Base-by-base conservation (phyloP, 2,888 invertebrate species). In the Volucella bombylans region DNA sequence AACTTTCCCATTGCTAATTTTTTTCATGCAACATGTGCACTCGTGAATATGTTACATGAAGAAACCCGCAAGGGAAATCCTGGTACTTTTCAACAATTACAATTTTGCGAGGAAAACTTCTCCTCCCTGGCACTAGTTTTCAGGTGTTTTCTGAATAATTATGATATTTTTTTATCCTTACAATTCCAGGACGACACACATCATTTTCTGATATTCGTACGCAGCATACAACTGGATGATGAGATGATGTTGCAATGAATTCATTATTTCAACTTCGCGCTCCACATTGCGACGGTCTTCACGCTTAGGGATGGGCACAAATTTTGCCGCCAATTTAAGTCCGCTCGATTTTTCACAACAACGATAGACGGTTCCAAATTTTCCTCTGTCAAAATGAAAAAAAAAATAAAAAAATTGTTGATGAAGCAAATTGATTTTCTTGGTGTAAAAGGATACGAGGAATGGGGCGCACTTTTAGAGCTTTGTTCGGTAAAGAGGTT, bases 181-280 rank as follows among this genome's bases (percentile, higher is more conserved):
- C 99, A 99, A 93, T 94, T 99, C 99, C 87, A 99, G 94, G 87
- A 99, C 96, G 89, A 99, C 97, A 92, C 98, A 97, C 95, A 99
- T 98, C 90, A 97, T 96, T 92, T 96, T 96, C 88, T 96, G 95
- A 92, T 95, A 96, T 92, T 98, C 98, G 92, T 97, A 99, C 11
- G 99, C 98, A 90, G 99, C 99, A 92, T 98, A 99, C 55, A 99
- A 94, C 92, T 99, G 99, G 89, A 99, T 97, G 64, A 99, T 95
- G 86, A 98, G 93, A 41, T 98, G 98, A 93, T 99, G 99, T 89
- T 98, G 96, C 73, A 99, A 94, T 87, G 95, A 93, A 90, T 97
- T 94, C 99, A 99, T 99, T 89, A 99, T 97, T 88, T 98, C 98
- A 81, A 99, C 96, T 92, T 99, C 99, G 71, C 98, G 94, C 91